phyloP scores from a whole-genome alignment of 2,113 vertebrate genomes.

The Austrofundulus limnaeus region DNA sequence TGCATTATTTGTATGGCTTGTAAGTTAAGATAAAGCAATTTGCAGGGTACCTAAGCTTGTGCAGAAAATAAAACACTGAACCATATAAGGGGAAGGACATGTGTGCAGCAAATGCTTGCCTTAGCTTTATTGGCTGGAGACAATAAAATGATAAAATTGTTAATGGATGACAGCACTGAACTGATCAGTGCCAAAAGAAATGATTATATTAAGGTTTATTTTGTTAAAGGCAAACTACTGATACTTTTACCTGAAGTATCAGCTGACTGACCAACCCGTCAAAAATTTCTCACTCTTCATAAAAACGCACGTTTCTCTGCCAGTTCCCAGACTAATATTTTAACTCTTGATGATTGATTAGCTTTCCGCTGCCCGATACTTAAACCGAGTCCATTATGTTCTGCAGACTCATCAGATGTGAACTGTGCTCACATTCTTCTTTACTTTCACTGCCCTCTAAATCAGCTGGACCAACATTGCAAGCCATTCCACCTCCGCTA shows the following conservation, averaged over 20 bases:
- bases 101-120: not conserved
- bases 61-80: not conserved
- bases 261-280: slow-evolving; percentile 12
- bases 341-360: slow-evolving; percentile 66
- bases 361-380: slow-evolving; percentile 43
- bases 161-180: not conserved
- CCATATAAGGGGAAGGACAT: not conserved
- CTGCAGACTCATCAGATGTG: slow-evolving; percentile 71
- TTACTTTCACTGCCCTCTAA: slow-evolving; percentile 7
- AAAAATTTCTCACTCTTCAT: slow-evolving; percentile 16
- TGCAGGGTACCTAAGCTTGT: slow-evolving; percentile 10
- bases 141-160: not conserved
- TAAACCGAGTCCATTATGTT: slow-evolving; percentile 70
- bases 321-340: slow-evolving; percentile 50
- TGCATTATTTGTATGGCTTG: slow-evolving; percentile 45
- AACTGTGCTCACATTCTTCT: slow-evolving; percentile 22
- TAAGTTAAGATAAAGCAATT: slow-evolving; percentile 17
- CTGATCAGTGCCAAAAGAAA: not conserved
- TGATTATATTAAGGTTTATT: no score
- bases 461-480: not conserved
- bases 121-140: not conserved
- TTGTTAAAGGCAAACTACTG: slow-evolving; percentile 1
- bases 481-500: not conserved
- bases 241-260: not conserved
- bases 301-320: slow-evolving; percentile 41